These are phyloP conservation scores for Steinernema scapterisci DNA, from an alignment of 2,888 invertebrate genomes.

Conservation along the genomic window DNA sequence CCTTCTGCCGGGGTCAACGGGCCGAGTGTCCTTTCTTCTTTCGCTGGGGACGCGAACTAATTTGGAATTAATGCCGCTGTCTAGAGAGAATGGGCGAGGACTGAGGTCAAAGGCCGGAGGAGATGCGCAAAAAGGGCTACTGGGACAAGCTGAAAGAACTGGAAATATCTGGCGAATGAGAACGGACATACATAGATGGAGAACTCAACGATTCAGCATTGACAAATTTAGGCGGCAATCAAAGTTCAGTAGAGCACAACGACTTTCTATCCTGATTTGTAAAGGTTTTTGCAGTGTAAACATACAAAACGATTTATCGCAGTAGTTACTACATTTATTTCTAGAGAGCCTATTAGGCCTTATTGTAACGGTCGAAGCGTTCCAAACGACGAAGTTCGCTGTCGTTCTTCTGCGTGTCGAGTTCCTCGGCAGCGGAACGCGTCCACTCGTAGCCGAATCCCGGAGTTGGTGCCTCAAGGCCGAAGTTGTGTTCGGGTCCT, in stretches of 20 bases:
- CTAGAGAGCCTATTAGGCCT: slow-evolving; percentile 30
- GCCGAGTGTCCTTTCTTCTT: background rate
- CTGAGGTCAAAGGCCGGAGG: too few species aligned
- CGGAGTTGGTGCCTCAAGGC: slow-evolving; percentile 62
- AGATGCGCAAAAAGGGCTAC: too few species aligned
- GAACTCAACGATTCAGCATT: background rate
- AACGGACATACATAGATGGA: background rate
- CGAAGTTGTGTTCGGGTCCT: slow-evolving; percentile 62
- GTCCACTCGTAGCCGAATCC: slow-evolving; percentile 64
- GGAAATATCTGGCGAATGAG: too few species aligned
- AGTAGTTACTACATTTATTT: background rate
- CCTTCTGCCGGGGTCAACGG: background rate
- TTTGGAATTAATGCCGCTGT: background rate
- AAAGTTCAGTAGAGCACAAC: too few species aligned
- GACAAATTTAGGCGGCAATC: background rate
- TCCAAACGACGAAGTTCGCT: slow-evolving; percentile 39
- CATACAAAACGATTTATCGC: slow-evolving; percentile 22
- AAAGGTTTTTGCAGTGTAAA: background rate
- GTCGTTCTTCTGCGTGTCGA: slow-evolving; percentile 52
- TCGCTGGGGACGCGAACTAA: background rate
- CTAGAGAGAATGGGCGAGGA: too few species aligned
- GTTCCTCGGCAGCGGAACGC: slow-evolving; percentile 45
- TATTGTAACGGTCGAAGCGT: slow-evolving; percentile 41
- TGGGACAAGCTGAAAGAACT: too few species aligned
- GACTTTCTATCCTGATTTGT: too few species aligned